Evolutionary conservation across 1,140 invertebrate genomes (phyloP), one percentile per base, ranked within the genome.

Genomic region (Andricus grossulariae): DNA sequence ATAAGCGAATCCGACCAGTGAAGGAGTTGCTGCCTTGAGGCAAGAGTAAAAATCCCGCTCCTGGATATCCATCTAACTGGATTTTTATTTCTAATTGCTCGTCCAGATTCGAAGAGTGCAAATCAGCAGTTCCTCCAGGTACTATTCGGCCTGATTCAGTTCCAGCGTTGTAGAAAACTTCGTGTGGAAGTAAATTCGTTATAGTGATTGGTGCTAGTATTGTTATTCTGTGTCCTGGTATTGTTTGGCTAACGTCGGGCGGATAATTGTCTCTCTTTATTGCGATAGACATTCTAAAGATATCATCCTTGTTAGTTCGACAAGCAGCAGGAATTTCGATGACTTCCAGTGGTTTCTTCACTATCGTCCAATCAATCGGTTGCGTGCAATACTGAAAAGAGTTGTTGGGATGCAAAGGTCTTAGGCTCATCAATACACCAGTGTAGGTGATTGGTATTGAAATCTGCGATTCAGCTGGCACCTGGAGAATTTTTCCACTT

Each of bases 161-260:
- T n/a, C 83, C 85, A n/a, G 94, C 90, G 82, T 93, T 93, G 86
- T 93, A 96, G 66, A 93, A 91, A 66, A 97, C 84, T 86, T 96
- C 96, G 76, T 95, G 92, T 6, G 96, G 95, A 74, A 97, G 90
- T 81, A 97, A 90, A 93, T 96, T 97, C 45, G 93, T 93, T 86
- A 99, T 84, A 18, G 95, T 95, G 0, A 99, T 91, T 1, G 97
- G 97, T 39, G 97, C 96, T 75, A 97, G 88, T 25, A 99, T 90
- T 8, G 94, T 95, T 72, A 99, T 95, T 10, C 94, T 94, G 89
- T 99, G 98, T 0, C 96, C 97, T 21, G 97, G 96, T 72, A 97
- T 93, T 12, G 91, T 86, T 77, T 87, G 86, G 19, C 80, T 85
- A 18, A 84, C 71, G 78, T 97, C 96, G 21, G 92, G 85, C 3